Conservation (phyloP, 2,113 vertebrate genomes). For the Tetraodon nigroviridis region DNA sequence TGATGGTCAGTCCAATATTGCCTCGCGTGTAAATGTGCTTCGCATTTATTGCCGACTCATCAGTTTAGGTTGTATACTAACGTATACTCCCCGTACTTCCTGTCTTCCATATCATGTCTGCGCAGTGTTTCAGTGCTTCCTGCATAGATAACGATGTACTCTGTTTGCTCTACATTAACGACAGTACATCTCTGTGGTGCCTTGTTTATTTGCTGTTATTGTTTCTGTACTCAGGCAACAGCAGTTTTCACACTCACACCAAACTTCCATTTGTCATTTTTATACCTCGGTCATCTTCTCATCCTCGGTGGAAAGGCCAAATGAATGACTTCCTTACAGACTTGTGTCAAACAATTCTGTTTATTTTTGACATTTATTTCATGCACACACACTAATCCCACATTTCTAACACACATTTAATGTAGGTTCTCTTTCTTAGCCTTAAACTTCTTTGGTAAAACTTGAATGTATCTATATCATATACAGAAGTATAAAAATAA, state of each 20-base stretch:
- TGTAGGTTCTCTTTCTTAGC: neutral
- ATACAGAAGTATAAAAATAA: too few species aligned
- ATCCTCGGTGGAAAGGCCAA: constrained; percentile 6
- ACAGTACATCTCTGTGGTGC: constrained; percentile 13
- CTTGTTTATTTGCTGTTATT: constrained; percentile 17
- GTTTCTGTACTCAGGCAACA: constrained; percentile 18
- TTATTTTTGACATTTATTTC: neutral
- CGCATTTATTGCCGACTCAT: constrained; percentile 21
- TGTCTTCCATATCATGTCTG: constrained; percentile 36
- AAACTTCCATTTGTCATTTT: neutral
- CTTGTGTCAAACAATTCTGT: neutral
- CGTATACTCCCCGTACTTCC: constrained; percentile 12
- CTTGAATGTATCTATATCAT: too few species aligned
- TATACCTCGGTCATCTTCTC: neutral
- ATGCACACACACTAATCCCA: neutral
- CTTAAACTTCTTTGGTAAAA: too few species aligned
- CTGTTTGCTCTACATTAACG: neutral
- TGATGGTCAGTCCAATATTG: constrained; percentile 22
- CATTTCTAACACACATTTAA: neutral
- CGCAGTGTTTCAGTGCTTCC: constrained; percentile 4
- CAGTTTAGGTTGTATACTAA: constrained; percentile 8
- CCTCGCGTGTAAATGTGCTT: constrained; percentile 23
- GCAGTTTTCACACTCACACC: constrained; percentile 7
- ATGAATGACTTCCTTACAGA: neutral
- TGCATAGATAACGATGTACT: constrained; percentile 9